Conservation (phyloP, 2,113 vertebrate species). For the Pluvianellus socialis region DNA sequence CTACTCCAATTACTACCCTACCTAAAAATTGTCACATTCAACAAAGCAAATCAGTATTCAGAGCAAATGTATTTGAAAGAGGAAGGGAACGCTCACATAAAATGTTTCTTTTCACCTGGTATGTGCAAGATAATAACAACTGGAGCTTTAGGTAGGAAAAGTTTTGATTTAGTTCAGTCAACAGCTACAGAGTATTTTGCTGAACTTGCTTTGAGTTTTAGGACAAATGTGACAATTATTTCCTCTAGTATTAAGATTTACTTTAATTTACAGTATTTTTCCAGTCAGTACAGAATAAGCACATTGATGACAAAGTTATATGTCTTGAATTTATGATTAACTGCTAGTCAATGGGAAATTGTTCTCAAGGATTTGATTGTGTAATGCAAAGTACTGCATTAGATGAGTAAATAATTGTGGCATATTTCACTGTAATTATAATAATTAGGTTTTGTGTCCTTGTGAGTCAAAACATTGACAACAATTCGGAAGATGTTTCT, state of each 20-base stretch:
- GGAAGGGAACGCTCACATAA: background rate
- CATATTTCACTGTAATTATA: background rate
- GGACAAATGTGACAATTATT: background rate
- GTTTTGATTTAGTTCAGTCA: background rate
- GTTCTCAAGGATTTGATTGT: background rate
- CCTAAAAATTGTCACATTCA: background rate
- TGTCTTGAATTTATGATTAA: background rate
- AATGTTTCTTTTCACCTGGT: background rate
- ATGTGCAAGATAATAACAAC: background rate
- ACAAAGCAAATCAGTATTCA: background rate
- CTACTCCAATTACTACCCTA: background rate
- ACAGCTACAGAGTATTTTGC: background rate
- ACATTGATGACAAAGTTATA: background rate
- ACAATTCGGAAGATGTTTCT: background rate
- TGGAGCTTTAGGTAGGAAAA: background rate
- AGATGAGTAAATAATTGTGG: background rate
- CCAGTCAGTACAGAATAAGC: background rate
- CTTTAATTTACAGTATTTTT: background rate
- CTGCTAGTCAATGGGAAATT: background rate
- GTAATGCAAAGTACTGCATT: background rate
- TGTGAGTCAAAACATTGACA: constrained; percentile 21
- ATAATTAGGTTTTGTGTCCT: background rate
- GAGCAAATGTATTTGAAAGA: background rate
- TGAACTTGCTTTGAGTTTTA: background rate
- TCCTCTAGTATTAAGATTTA: background rate